Conservation (phyloP, 2,113 vertebrate genomes). For the Thermophis baileyi region DNA sequence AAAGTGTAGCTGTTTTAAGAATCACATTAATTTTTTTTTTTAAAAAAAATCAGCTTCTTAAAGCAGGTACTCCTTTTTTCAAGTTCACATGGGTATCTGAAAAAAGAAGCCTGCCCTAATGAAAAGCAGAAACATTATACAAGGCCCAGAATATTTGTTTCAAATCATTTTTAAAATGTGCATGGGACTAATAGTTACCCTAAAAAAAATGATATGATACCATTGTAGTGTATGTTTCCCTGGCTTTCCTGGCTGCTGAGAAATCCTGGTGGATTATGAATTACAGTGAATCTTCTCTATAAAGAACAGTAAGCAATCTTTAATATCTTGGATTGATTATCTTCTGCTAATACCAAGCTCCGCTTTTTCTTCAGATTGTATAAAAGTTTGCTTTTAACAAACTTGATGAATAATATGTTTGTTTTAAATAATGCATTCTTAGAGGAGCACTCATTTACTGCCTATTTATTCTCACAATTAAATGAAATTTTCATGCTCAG, state of each 20-base stretch:
- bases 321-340: neutral
- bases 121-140: neutral
- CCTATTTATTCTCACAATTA: neutral
- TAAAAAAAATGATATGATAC: neutral
- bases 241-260: neutral
- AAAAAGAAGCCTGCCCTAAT: neutral
- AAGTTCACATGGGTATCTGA: neutral
- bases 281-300: too few species aligned
- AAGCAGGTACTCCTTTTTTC: too few species aligned
- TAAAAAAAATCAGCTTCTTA: too few species aligned
- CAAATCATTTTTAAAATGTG: neutral
- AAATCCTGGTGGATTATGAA: neutral
- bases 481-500: neutral
- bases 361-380: too few species aligned
- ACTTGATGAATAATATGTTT: too few species aligned
- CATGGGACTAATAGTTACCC: neutral
- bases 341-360: neutral
- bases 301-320: neutral
- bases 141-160: neutral
- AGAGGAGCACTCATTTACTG: neutral
- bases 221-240: neutral
- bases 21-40: neutral
- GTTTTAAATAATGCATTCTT: neutral
- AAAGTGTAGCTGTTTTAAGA: neutral
- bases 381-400: too few species aligned